Evolutionary conservation across 2,888 invertebrate genomes (phyloP).

Genomic region (Parnassius mnemosyne): DNA sequence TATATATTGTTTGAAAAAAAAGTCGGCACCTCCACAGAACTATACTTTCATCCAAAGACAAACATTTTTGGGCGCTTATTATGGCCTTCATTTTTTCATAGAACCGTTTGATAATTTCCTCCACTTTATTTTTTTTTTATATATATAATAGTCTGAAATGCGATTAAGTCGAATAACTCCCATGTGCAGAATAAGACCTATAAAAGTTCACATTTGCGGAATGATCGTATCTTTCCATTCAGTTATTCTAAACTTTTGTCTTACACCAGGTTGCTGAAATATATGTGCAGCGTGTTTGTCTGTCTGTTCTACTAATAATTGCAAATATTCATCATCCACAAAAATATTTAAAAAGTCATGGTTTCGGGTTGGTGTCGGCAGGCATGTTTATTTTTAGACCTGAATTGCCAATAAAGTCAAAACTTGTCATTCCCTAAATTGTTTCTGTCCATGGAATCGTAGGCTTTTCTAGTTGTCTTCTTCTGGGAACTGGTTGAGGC

Average conservation of each 20-base stretch:
- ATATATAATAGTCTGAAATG: background rate
- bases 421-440: background rate
- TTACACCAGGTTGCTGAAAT: background rate
- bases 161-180: background rate
- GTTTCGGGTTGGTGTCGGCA: no score
- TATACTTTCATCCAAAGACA: no score
- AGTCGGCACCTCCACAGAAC: background rate
- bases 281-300: background rate
- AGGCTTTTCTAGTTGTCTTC: background rate
- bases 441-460: background rate
- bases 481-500: no score
- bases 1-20: background rate
- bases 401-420: background rate
- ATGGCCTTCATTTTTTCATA: background rate
- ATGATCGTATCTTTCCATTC: no score
- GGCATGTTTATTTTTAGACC: background rate
- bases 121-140: no score
- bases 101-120: background rate
- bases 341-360: no score
- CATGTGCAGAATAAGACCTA: background rate
- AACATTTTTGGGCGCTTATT: background rate
- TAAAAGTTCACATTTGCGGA: background rate
- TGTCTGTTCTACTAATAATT: no score
- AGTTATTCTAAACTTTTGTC: background rate
- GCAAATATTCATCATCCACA: no score